Percentiles rank a stretch among this genome's conserved stretches.
phyloP scores from a whole-genome alignment of 2,888 invertebrate genomes.

The Lamellibrachia columna region DNA sequence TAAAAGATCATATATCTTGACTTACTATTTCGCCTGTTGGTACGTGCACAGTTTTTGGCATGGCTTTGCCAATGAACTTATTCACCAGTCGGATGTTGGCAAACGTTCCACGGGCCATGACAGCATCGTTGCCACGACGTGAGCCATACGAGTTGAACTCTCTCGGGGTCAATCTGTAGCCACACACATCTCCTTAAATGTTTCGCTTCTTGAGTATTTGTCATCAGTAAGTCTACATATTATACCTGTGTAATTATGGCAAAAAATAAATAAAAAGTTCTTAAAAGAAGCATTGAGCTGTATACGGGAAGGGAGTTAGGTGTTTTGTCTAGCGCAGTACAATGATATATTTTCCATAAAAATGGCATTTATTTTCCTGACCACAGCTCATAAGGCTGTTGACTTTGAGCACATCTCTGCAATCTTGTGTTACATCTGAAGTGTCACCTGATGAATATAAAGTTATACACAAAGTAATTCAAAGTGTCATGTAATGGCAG shows the following conservation, averaged over 20 bases:
- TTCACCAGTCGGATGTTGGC: slow-evolving; percentile 96
- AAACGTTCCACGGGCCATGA: slow-evolving; percentile 98
- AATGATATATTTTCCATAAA: no score
- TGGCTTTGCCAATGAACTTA: slow-evolving; percentile 72
- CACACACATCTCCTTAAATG: neutral
- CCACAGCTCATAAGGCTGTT: no score
- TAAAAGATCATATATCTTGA: neutral
- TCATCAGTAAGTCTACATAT: neutral
- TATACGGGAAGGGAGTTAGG: no score
- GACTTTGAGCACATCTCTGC: no score
- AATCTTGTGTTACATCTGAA: no score
- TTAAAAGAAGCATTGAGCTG: no score
- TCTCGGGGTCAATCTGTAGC: slow-evolving; percentile 80
- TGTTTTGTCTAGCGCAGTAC: no score
- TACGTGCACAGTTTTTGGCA: slow-evolving; percentile 86
- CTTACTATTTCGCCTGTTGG: slow-evolving; percentile 83
- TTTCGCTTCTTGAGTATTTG: neutral
- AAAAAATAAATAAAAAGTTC: no score
- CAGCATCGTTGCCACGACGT: slow-evolving; percentile 94
- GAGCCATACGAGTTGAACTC: slow-evolving; percentile 99
- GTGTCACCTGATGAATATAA: no score
- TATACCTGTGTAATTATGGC: neutral
- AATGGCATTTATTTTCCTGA: no score
- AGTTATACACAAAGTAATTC: no score
- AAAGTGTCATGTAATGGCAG: no score